These are phyloP conservation scores for Cyaniris semiargus DNA, from an alignment of 2,888 invertebrate species.

Conservation along the genomic window DNA sequence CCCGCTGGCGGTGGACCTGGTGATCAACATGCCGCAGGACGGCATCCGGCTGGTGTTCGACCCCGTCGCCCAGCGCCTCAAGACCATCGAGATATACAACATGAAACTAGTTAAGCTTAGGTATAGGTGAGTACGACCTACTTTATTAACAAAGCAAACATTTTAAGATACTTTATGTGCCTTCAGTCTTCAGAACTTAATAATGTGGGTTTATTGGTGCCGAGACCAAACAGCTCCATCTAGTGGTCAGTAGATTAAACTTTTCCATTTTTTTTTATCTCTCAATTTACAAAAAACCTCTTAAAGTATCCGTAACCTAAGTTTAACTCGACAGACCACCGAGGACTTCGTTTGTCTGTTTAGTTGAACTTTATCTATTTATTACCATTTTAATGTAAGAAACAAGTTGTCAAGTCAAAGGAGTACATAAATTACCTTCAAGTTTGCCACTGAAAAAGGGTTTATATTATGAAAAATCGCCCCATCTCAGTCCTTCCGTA, in stretches of 20 bases:
- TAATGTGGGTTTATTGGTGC: too few species aligned
- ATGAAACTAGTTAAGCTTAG: conserved; percentile 98
- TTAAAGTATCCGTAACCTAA: neutral
- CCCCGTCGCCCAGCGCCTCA: conserved; percentile 95
- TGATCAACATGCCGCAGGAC: conserved; percentile 97
- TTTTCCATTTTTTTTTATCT: neutral
- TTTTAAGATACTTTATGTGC: neutral
- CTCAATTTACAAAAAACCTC: neutral
- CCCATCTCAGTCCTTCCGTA: too few species aligned
- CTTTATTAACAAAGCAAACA: neutral
- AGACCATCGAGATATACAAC: conserved; percentile 98
- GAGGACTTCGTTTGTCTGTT: too few species aligned
- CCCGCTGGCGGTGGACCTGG: conserved; percentile 96
- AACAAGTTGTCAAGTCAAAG: too few species aligned
- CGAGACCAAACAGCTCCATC: neutral
- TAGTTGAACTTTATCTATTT: too few species aligned
- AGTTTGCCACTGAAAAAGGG: too few species aligned
- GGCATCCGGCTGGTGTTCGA: conserved; percentile 98
- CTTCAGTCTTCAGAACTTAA: too few species aligned
- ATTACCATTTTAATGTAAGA: too few species aligned
- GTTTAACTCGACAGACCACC: too few species aligned
- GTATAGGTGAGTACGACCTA: conserved; percentile 89
- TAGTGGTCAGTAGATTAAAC: neutral
- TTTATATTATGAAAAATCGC: too few species aligned
- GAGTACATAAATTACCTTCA: too few species aligned